Conservation (phyloP, 1,140 invertebrate species). For the Gonioctena quinquepunctata region DNA sequence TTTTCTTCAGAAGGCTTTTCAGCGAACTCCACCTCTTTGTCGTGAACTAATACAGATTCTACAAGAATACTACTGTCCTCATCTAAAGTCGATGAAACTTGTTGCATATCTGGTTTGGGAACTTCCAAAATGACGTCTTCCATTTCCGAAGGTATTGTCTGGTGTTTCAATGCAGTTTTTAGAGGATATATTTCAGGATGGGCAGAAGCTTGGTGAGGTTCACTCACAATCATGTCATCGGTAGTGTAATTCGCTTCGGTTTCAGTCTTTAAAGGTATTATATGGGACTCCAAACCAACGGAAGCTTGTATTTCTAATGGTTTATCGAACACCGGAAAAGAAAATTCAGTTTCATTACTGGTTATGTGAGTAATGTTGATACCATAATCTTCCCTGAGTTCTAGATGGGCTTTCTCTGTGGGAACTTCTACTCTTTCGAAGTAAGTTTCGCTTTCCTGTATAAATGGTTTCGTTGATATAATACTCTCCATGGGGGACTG, state of each 20-base stretch:
- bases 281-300: slow-evolving; percentile 32
- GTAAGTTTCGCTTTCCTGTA: slow-evolving; percentile 61
- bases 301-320: slow-evolving; percentile 22
- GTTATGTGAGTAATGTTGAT: slow-evolving; percentile 55
- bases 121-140: slow-evolving; percentile 40
- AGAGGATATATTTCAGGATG: slow-evolving; percentile 38
- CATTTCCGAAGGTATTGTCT: slow-evolving; percentile 49
- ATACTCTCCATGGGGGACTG: slow-evolving; percentile 55
- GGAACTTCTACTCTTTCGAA: slow-evolving; percentile 55
- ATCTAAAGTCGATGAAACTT: slow-evolving; percentile 31
- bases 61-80: slow-evolving; percentile 28
- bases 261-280: slow-evolving; percentile 38
- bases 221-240: slow-evolving; percentile 29
- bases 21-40: slow-evolving; percentile 35
- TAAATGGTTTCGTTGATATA: slow-evolving; percentile 56
- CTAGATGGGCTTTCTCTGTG: slow-evolving; percentile 55
- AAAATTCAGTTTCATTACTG: slow-evolving; percentile 23
- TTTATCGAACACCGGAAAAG: slow-evolving; percentile 4
- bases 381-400: slow-evolving; percentile 54
- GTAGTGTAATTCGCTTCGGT: slow-evolving; percentile 34
- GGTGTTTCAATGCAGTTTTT: slow-evolving; percentile 38
- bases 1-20: slow-evolving; percentile 28
- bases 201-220: slow-evolving; percentile 30
- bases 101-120: slow-evolving; percentile 52
- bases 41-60: slow-evolving; percentile 33